A percentile compares a stretch with the other conserved stretches of the same genome.
These are phyloP conservation scores for Sesamia nonagrioides DNA, from an alignment of 1,140 invertebrate species.

Conservation along the genomic window DNA sequence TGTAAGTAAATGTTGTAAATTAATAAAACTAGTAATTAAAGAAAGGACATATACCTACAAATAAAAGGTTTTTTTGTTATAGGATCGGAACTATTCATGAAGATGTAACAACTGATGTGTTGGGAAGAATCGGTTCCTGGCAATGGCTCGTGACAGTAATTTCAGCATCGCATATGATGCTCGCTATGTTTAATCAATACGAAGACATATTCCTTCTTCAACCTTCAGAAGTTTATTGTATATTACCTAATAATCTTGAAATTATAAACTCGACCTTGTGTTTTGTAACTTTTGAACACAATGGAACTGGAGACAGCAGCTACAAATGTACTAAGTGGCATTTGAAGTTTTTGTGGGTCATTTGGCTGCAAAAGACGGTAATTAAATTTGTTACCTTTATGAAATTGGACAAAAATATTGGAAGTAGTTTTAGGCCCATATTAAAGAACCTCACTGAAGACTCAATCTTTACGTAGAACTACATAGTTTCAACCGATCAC, in stretches of 20 bases:
- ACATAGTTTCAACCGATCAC: too few species aligned
- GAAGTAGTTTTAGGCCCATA: too few species aligned
- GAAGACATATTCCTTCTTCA: constrained; percentile 73
- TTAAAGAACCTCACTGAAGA: too few species aligned
- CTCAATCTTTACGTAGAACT: too few species aligned
- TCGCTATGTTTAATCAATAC: constrained; percentile 71
- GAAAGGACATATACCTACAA: not conserved
- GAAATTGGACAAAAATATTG: too few species aligned
- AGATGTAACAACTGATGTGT: constrained; percentile 78
- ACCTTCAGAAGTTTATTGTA: constrained; percentile 60
- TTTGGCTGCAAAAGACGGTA: constrained; percentile 76
- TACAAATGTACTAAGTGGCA: constrained; percentile 70
- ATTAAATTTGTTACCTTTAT: not conserved
- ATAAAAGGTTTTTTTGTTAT: constrained; percentile 52
- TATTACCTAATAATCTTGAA: constrained; percentile 54
- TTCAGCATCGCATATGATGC: constrained; percentile 62
- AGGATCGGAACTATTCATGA: constrained; percentile 80
- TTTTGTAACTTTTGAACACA: constrained; percentile 57
- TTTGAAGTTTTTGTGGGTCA: constrained; percentile 68
- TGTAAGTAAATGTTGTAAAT: constrained; percentile 8
- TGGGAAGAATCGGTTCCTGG: constrained; percentile 78
- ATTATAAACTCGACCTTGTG: constrained; percentile 66
- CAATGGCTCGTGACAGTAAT: constrained; percentile 77
- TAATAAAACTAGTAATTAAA: not conserved
- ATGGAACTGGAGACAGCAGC: constrained; percentile 60